Evolutionary conservation across 1,140 invertebrate species (phyloP), one percentile per base, ranked within the genome.

Genomic region (Meloidogyne hapla): DNA sequence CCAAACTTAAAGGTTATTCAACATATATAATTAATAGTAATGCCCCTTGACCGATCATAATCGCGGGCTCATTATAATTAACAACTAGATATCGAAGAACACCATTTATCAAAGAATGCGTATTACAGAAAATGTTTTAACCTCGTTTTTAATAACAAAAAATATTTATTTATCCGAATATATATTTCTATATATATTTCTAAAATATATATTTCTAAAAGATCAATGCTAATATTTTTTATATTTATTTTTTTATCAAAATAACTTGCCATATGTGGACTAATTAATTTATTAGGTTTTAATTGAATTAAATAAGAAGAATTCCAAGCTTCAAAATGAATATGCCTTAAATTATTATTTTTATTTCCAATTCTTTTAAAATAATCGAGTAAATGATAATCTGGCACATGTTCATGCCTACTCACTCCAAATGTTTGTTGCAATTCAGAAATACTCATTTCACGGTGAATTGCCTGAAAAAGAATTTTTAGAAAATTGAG

Each of bases 251-350:
- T 62, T 66, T 12, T 23, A 6, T 33, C 23, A 21, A 68, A 70
- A 18, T 42, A 0, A n/a, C 78, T 76, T n/a, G 82, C 81, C 42
- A 87, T 56, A 74, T 85, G 72, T n/a, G 84, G 84, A 69, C 81
- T 84, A 64, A 85, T 65, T n/a, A 87, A 74, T 25, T 66, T 63
- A 69, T 75, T 67, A 18, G 65, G 79, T 42, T 79, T 33, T 4
- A 86, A 67, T 25, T 86, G 66, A 68, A 86, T 69, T 21, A 82
- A 68, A 73, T 83, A 86, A 6, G 84, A 79, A 18, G 77, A 70
- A 69, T 86, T 81, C 77, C 77, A 86, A 21, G 85, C 85, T 5
- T 70, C 56, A 64, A 86, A 86, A n/a, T 75, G 62, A 25, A 86
- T 64, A 64, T 68, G 64, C n/a, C 71, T 56, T 13, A 66, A 33